Conservation (phyloP, 2,797 vertebrate species). For the Crenichthys baileyi region DNA sequence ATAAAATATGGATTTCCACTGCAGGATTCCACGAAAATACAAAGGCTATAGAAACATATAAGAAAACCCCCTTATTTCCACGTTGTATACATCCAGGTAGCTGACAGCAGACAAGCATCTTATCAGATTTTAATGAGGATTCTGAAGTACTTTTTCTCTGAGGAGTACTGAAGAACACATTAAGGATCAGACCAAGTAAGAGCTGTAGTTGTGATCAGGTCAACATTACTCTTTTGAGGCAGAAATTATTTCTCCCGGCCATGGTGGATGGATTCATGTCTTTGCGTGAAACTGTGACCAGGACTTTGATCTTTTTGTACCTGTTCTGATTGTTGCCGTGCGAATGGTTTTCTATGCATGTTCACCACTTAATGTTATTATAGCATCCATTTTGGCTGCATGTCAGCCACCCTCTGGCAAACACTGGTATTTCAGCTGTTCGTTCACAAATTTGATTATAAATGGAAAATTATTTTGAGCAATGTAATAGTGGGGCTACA, state of each 20-base stretch:
- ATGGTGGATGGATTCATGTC: neutral
- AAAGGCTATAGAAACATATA: neutral
- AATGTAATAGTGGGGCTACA: neutral
- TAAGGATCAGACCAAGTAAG: neutral
- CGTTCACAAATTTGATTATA: neutral
- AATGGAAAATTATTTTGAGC: neutral
- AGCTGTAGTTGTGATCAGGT: neutral
- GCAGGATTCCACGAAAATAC: neutral
- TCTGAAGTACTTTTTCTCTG: neutral
- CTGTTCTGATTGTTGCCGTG: neutral
- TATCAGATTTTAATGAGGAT: neutral
- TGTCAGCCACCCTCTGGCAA: neutral
- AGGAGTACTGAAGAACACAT: neutral
- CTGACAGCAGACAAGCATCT: neutral
- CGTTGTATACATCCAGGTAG: neutral
- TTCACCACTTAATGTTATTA: neutral
- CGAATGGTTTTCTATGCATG: neutral
- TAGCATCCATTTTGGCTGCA: neutral
- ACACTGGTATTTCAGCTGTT: neutral
- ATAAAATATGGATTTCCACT: neutral
- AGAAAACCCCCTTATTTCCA: neutral
- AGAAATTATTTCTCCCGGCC: neutral
- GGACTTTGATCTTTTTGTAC: neutral
- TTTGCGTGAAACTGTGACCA: neutral
- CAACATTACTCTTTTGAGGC: neutral